Conservation (phyloP, 2,797 vertebrate genomes). For the Enoplosus armatus region DNA sequence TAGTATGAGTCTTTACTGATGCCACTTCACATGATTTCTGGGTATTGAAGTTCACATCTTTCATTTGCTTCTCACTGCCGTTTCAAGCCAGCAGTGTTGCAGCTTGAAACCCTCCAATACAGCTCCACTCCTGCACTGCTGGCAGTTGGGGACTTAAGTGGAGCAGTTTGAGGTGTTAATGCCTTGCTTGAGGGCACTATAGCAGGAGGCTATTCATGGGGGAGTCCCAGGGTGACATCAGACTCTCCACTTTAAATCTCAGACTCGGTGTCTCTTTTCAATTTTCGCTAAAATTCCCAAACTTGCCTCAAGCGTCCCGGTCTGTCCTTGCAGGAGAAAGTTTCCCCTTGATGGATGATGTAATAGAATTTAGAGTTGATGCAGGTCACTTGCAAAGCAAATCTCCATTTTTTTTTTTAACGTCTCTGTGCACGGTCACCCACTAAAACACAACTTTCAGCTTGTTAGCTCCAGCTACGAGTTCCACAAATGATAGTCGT, state of each 20-base stretch:
- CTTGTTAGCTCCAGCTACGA: constrained; percentile 20
- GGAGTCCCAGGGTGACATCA: constrained; percentile 54
- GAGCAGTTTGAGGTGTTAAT: constrained; percentile 54
- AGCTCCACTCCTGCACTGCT: constrained; percentile 21
- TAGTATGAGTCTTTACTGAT: constrained; percentile 34
- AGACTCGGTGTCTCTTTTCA: constrained; percentile 32
- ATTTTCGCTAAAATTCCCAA: constrained; percentile 34
- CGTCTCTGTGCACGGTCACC: constrained; percentile 7
- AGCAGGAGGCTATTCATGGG: constrained; percentile 25
- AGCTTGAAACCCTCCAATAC: constrained; percentile 19
- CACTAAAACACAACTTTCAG: constrained; percentile 2
- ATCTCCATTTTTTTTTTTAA: background rate
- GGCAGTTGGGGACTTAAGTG: constrained; percentile 30
- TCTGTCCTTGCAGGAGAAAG: constrained; percentile 34
- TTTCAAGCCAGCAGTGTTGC: constrained; percentile 41
- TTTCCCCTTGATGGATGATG: constrained; percentile 49
- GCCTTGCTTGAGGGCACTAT: constrained; percentile 52
- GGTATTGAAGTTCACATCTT: constrained; percentile 54
- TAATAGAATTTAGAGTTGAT: constrained; percentile 36
- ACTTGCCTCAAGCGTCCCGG: constrained; percentile 23
- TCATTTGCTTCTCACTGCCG: constrained; percentile 25
- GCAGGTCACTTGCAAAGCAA: constrained; percentile 24
- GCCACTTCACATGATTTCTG: constrained; percentile 44
- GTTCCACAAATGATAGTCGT: constrained; percentile 20
- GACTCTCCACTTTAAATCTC: constrained; percentile 34